Conservation (phyloP, 2,113 vertebrate species). For the Atractosteus spatula region DNA sequence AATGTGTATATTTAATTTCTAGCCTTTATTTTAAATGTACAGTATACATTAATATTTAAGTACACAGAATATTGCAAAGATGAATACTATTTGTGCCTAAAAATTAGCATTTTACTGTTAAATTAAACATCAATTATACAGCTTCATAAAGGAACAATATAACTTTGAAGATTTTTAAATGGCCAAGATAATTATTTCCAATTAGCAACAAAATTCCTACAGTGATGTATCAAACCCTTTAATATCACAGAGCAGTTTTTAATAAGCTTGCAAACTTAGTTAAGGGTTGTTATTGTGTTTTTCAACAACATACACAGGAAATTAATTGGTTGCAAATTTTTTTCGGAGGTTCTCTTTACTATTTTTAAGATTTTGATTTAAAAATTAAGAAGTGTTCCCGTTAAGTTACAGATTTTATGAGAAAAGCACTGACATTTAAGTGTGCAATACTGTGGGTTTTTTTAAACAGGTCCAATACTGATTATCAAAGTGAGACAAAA, state of each 20-base stretch:
- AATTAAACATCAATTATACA: conserved; percentile 58
- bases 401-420: too few species aligned
- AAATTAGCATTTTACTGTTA: conserved; percentile 52
- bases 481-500: too few species aligned
- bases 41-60: conserved; percentile 56
- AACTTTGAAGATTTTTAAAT: conserved; percentile 42
- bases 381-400: too few species aligned
- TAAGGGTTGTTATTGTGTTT: background rate
- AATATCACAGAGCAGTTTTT: conserved; percentile 32
- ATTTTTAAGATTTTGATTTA: background rate
- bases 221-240: conserved; percentile 41
- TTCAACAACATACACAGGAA: conserved; percentile 1
- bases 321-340: conserved; percentile 7
- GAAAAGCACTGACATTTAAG: too few species aligned
- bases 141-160: conserved; percentile 50
- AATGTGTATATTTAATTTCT: conserved; percentile 42
- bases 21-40: conserved; percentile 42
- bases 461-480: too few species aligned
- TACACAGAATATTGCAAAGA: conserved; percentile 40
- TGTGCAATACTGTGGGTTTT: too few species aligned
- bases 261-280: conserved; percentile 21
- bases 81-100: conserved; percentile 50
- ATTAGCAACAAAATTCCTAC: conserved; percentile 49
- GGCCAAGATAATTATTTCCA: conserved; percentile 53
- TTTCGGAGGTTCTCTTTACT: background rate